Evolutionary conservation across 2,797 vertebrate species (phyloP), one percentile per base, ranked within the genome.

Genomic region (Neosalanx taihuensis): DNA sequence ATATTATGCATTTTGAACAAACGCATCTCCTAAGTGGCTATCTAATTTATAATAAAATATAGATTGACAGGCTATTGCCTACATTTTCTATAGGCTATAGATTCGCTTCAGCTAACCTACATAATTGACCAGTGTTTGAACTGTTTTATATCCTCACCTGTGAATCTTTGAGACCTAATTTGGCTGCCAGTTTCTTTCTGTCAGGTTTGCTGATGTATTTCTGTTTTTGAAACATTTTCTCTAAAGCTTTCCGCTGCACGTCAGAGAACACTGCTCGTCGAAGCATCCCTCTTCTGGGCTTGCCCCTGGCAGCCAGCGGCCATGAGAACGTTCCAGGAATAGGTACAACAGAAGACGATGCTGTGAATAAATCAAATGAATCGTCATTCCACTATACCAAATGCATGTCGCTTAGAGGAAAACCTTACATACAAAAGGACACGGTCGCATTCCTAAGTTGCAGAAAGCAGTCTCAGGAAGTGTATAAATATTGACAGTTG

Each of bases 121-220:
- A n/a, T n/a, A 58, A 58, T n/a, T n/a, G 18, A 23, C 56, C 56
- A 58, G 1, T 7, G 20, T 57, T 4, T 18, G 56, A 51, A 13
- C 63, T 6, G 5, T 10, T 31, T 26, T 56, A 18, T 31, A 6
- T 20, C 0, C 23, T 41, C 88, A 99, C 98, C 94, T 99, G 98
- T 0, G 98, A 98, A 85, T 99, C 97, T 85, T 99, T 98, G 23
- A 99, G 93, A 35, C 95, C 96, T 72, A 99, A 85, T 85, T 97
- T 99, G 64, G 93, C 85, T 0, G 98, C 98, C 71, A 99, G 80
- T 76, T 98, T 98, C 90, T 98, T 98, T 75, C 98, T 87, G 71
- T 99, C 98, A 0, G 96, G 97, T 86, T 99, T 99, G 90, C 97
- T 99, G 92, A 99, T 99, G 87, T 99, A 99, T 78, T 99, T 99